phyloP scores from a whole-genome alignment of 2,888 invertebrate genomes.

The Tenthredo scrophulariae region DNA sequence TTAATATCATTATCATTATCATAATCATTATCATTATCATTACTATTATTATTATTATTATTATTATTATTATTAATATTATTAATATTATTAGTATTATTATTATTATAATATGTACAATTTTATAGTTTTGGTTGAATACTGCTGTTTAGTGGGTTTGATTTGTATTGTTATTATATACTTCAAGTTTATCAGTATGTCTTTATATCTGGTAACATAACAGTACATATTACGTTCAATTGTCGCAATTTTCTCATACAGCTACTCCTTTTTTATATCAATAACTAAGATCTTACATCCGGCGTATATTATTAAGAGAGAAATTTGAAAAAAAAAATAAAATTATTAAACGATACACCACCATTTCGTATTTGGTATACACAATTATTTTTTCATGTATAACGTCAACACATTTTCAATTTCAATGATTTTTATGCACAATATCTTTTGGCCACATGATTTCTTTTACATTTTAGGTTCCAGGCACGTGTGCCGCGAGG shows the following conservation, averaged over 20 bases:
- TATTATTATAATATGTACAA: conserved; percentile 60
- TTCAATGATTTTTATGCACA: neutral
- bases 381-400: too few relatives aligned
- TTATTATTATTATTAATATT: neutral
- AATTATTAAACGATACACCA: neutral
- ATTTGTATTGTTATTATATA: conserved; percentile 53
- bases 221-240: conserved; percentile 21
- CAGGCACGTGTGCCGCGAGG: neutral
- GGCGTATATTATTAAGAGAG: neutral
- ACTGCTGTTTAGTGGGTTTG: conserved; percentile 52
- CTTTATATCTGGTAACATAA: conserved; percentile 33
- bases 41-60: too few relatives aligned
- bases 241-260: neutral
- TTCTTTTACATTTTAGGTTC: neutral
- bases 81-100: neutral
- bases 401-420: neutral
- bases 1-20: neutral
- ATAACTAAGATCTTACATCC: neutral
- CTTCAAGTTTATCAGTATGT: conserved; percentile 18
- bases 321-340: neutral
- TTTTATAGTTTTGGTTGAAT: conserved; percentile 66
- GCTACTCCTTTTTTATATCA: neutral
- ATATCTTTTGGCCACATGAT: neutral
- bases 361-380: too few relatives aligned
- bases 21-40: neutral